These are phyloP conservation scores for Oligia fasciuncula DNA, from an alignment of 2,888 invertebrate species.

Conservation along the genomic window DNA sequence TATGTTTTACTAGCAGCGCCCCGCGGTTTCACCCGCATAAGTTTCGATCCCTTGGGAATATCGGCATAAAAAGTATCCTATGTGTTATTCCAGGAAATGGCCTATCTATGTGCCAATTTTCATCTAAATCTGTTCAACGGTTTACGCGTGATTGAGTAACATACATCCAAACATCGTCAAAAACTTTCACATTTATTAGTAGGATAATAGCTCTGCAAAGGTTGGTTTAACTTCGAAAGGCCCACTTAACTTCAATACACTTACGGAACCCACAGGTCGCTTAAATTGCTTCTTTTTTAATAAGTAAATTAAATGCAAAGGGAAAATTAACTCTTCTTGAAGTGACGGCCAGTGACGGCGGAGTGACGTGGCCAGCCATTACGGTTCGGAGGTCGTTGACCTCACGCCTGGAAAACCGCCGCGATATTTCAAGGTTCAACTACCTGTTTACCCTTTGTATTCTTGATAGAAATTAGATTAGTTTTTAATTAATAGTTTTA, in stretches of 20 bases:
- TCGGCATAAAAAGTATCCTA: no score
- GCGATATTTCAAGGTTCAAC: slow-evolving; percentile 47
- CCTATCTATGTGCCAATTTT: no score
- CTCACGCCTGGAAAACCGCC: slow-evolving; percentile 64
- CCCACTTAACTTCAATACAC: slow-evolving; percentile 20
- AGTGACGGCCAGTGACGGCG: slow-evolving; percentile 79
- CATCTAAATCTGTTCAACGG: no score
- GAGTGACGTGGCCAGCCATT: slow-evolving; percentile 85
- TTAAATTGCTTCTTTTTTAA: slow-evolving; percentile 69
- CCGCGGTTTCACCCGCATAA: no score
- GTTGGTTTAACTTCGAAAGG: slow-evolving; percentile 9
- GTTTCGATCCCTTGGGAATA: no score
- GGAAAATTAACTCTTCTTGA: slow-evolving; percentile 86
- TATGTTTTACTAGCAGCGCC: background rate
- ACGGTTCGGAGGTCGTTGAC: slow-evolving; percentile 77
- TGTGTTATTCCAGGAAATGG: no score
- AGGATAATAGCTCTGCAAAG: background rate
- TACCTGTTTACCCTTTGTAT: slow-evolving; percentile 61
- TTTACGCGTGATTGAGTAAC: no score
- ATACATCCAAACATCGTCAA: no score
- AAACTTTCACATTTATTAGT: no score
- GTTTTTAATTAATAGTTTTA: slow-evolving; percentile 20
- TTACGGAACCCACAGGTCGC: slow-evolving; percentile 63
- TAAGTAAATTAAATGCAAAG: slow-evolving; percentile 82
- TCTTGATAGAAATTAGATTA: slow-evolving; percentile 24